Evolutionary conservation across 2,113 vertebrate genomes (phyloP), one percentile per base, ranked within the genome.

Genomic region (Oryzias javanicus): DNA sequence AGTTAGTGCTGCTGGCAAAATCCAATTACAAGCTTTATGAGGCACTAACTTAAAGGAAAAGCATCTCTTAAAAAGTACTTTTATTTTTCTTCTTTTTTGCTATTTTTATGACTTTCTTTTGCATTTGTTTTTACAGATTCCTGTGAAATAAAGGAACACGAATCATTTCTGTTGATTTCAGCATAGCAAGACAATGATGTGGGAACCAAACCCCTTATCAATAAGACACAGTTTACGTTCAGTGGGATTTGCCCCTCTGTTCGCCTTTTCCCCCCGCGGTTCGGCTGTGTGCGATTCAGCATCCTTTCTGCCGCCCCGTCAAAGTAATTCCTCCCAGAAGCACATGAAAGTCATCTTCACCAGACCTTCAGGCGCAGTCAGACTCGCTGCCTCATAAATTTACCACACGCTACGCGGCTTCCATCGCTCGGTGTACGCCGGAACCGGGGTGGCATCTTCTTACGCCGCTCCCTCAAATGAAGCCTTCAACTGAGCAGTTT

Each of bases 361-460:
- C 70, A 49, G 64, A 69, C 67, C 74, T 27, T 49, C 74, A 70
- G 70, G 80, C 78, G 64, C 50, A 44, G 64, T 49, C 63, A 52
- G 70, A 46, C 14, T 40, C 66, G 60, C 70, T 50, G 72, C 53
- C 60, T 83, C 81, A 76, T 83, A 70, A 81, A 81, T 83, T 77
- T 72, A 67, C 61, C 66, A 42, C 49, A 55, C 55, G 42, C 56
- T 29, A 64, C 7, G 70, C 35, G 19, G 35, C 40, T 40, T 14
- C 18, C 29, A 55, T 40, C 18, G 18, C 35, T 20, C 1, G 13
- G 55, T 0, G 56, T 60, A 44, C 17, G 41, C 22, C 51, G 41
- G 35, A 19, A 52, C 6, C 60, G 64, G 57, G 49, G 46, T 60
- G 44, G 40, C 50, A 42, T 48, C 60, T 18, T 51, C 70, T 68